Base-by-base conservation (phyloP, 1,140 invertebrate genomes). In the Nasonia giraulti region DNA sequence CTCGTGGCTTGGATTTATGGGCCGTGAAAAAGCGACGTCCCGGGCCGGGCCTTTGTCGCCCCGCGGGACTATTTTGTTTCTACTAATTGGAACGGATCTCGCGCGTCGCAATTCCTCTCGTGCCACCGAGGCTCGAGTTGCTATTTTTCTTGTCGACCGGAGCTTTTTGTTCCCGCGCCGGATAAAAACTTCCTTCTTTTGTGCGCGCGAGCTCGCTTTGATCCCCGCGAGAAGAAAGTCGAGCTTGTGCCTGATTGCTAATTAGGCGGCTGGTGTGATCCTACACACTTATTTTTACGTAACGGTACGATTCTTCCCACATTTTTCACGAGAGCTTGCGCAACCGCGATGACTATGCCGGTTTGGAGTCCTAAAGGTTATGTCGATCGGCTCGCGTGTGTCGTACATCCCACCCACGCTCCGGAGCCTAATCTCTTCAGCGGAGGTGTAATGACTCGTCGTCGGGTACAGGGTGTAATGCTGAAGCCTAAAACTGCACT, bases 81-180 rank as follows among this genome's bases (percentile, higher is more conserved):
- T 84, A 79, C 76, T 84, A 84, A 84, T 84, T 84, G 76, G 76
- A 71, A 74, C 82, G 75, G 40, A 78, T 83, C n/a, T 37, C 33
- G 33, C 33, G 5, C 33, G 33, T 23, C 4, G 23, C 74, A n/a
- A 37, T 76, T 50, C 27, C 73, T 82, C 55, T 82, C 44, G 73
- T 37, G 6, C 27, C 12, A 40, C 27, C 27, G 27, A 27, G 27
- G 47, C 27, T n/a, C 40, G 27, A 73, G 44, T n/a, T 4, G 14
- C 55, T 74, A 55, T 55, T 82, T 82, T 73, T 40, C 33, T 73
- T 12, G 31, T 81, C 12, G 50, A n/a, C 27, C 69, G 11, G 0
- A 10, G n/a, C 27, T 69, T 40, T 68, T 8, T 17, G 0, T 50
- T 17, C 12, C 37, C 78, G 12, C 8, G 11, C 66, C 66, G 37